Evolutionary conservation across 2,113 vertebrate genomes (phyloP).

Genomic region (Megalops atlanticus): DNA sequence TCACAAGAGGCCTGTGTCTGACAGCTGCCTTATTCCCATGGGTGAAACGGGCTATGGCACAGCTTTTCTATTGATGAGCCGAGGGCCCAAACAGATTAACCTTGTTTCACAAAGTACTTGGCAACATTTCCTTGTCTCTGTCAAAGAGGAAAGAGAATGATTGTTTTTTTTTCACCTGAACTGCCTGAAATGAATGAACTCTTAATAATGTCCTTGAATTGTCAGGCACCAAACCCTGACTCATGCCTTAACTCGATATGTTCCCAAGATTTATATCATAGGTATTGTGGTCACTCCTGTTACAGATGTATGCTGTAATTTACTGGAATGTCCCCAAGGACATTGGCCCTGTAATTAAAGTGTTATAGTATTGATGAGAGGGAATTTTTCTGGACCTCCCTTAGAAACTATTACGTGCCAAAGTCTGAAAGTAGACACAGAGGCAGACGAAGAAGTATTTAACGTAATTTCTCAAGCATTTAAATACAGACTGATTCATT

Average conservation of each 20-base stretch:
- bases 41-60: background rate
- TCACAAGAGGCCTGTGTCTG: background rate
- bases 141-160: too few species aligned
- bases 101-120: background rate
- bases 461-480: too few species aligned
- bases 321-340: background rate
- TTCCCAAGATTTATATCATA: background rate
- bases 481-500: too few species aligned
- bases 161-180: too few species aligned
- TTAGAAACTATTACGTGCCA: too few species aligned
- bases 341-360: background rate
- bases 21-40: background rate
- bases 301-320: background rate
- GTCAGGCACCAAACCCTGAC: background rate
- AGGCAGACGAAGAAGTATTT: too few species aligned
- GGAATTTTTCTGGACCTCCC: background rate
- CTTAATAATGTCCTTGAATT: background rate
- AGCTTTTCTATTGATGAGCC: background rate
- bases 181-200: background rate
- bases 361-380: background rate
- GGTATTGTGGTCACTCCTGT: background rate
- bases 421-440: too few species aligned
- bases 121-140: too few species aligned
- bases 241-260: background rate
- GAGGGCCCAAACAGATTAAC: background rate